Evolutionary conservation across 2,888 invertebrate genomes (phyloP).

Genomic region (Lasiommata megera): DNA sequence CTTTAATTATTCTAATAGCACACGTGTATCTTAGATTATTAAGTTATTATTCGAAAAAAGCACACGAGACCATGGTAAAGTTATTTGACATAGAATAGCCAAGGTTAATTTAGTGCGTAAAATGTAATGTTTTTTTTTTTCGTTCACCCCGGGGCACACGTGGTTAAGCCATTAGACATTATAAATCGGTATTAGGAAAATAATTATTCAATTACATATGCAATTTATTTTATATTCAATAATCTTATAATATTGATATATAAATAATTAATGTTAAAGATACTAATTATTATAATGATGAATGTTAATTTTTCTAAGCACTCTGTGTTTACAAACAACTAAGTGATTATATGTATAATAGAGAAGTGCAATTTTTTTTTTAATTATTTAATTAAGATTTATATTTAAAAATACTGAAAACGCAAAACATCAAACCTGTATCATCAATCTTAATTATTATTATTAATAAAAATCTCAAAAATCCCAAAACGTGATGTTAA

Average conservation of each 20-base stretch:
- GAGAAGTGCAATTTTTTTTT: neutral
- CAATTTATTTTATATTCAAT: too few species aligned
- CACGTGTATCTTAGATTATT: neutral
- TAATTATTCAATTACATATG: neutral
- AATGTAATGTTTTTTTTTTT: constrained; percentile 21
- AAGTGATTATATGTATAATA: constrained; percentile 5
- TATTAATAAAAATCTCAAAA: neutral
- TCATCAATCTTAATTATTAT: neutral
- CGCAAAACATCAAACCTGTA: neutral
- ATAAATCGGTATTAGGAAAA: constrained; percentile 7
- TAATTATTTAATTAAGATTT: neutral
- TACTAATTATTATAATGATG: neutral
- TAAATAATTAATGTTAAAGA: neutral
- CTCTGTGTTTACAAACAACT: neutral
- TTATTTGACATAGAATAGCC: neutral
- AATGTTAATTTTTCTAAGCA: neutral
- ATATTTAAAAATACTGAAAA: neutral
- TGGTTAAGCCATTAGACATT: constrained; percentile 21
- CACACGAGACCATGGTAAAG: constrained; percentile 10
- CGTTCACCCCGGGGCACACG: constrained; percentile 13
- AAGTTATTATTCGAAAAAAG: constrained; percentile 13
- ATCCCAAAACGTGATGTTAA: neutral
- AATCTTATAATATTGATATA: too few species aligned
- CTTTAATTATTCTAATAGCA: too few species aligned
- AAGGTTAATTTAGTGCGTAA: constrained; percentile 19